Evolutionary conservation across 2,113 vertebrate genomes (phyloP).

Genomic region (Mola mola): DNA sequence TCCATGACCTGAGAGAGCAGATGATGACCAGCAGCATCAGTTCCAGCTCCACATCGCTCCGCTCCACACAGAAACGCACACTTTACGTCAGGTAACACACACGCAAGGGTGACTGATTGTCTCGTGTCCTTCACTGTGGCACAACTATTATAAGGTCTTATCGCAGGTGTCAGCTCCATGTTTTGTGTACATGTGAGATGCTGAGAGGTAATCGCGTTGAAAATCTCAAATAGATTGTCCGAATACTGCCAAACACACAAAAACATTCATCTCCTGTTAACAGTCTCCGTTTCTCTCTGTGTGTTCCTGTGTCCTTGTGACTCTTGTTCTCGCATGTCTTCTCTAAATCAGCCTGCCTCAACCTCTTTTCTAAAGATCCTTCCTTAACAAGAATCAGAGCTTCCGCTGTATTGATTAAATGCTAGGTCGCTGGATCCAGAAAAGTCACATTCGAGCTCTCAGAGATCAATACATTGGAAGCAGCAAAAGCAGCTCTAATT

Average conservation of each 20-base stretch:
- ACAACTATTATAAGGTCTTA: conserved; percentile 51
- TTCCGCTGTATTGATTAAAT: conserved; percentile 45
- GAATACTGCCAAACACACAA: conserved; percentile 21
- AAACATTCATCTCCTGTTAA: conserved; percentile 23
- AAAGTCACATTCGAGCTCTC: conserved; percentile 22
- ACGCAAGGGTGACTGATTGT: conserved; percentile 43
- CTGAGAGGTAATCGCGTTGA: conserved; percentile 37
- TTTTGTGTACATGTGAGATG: conserved; percentile 14
- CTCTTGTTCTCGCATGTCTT: conserved; percentile 15
- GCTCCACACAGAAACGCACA: conserved; percentile 91
- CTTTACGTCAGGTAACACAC: conserved; percentile 74
- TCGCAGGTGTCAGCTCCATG: conserved; percentile 42
- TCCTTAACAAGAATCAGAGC: conserved; percentile 3
- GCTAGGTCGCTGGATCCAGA: conserved; percentile 8
- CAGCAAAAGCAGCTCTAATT: conserved; percentile 6
- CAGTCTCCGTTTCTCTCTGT: not conserved
- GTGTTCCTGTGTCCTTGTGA: not conserved
- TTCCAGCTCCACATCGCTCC: conserved; percentile 94
- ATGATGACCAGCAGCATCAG: conserved; percentile 99
- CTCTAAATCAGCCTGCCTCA: not conserved
- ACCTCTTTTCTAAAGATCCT: conserved; percentile 3
- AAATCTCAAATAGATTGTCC: conserved; percentile 48
- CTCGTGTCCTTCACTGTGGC: conserved; percentile 44
- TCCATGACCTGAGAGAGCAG: conserved; percentile 97
- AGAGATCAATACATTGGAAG: conserved; percentile 31